Percentiles rank a stretch among this genome's conserved stretches.
These are phyloP conservation scores for Phania funesta DNA, from an alignment of 2,888 invertebrate species.

Conservation along the genomic window DNA sequence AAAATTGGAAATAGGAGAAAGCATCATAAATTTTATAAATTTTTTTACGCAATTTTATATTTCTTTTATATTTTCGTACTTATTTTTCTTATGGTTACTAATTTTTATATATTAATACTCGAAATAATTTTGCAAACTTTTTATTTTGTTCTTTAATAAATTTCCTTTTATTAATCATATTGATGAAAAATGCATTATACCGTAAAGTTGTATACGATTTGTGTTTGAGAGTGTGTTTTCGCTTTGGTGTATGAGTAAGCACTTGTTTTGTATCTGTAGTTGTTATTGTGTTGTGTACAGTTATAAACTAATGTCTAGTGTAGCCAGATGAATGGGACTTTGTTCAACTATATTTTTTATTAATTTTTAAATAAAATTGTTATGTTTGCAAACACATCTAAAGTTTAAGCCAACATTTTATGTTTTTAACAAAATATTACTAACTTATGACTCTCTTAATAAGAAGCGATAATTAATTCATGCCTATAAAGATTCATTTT, in stretches of 20 bases:
- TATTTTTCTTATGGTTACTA: conserved; percentile 11
- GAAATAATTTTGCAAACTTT: conserved; percentile 22
- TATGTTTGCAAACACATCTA: too few relatives aligned
- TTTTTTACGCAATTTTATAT: conserved; percentile 9
- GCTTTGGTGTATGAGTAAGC: conserved; percentile 50
- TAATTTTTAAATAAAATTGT: neutral
- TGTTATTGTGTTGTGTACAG: conserved; percentile 13
- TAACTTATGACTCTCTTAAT: too few relatives aligned
- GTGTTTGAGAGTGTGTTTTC: conserved; percentile 13
- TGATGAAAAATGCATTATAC: conserved; percentile 44
- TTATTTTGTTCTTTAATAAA: conserved; percentile 20
- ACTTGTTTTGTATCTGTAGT: conserved; percentile 52
- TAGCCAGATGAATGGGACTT: conserved; percentile 29
- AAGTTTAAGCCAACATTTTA: too few relatives aligned
- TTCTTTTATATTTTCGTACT: neutral
- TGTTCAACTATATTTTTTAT: neutral
- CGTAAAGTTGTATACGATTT: conserved; percentile 48
- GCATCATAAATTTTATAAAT: neutral
- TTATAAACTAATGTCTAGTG: conserved; percentile 14
- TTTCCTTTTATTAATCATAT: conserved; percentile 52
- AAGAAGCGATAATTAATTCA: too few relatives aligned
- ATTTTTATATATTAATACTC: conserved; percentile 15
- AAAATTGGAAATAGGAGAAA: conserved; percentile 20
- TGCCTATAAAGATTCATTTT: too few relatives aligned
- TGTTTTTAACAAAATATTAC: too few relatives aligned